These are phyloP conservation scores for Mionectes macconnelli DNA, from an alignment of 2,113 vertebrate species.

Conservation along the genomic window DNA sequence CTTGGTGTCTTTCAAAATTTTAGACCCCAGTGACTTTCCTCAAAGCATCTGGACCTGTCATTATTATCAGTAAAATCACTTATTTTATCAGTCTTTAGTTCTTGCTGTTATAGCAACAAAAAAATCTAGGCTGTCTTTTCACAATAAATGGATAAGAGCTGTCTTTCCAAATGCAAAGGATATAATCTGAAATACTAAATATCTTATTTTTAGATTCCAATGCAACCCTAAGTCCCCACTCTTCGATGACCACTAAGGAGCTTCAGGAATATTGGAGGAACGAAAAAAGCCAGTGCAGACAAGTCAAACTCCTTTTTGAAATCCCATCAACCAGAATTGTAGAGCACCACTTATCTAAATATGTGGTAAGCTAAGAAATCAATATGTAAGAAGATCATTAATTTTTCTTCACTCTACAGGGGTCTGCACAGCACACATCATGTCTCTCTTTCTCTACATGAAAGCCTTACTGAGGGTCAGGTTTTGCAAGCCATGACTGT, in stretches of 20 bases:
- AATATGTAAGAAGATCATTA: constrained; percentile 30
- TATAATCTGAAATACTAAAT: not conserved
- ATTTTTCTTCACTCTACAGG: constrained; percentile 8
- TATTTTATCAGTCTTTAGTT: not conserved
- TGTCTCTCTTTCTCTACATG: not conserved
- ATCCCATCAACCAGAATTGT: constrained; percentile 80
- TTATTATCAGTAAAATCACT: not conserved
- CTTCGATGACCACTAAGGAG: constrained; percentile 87
- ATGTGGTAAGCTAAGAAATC: constrained; percentile 82
- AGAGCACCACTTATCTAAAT: constrained; percentile 76
- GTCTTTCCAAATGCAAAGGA: not conserved
- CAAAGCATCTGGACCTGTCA: not conserved
- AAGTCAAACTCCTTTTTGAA: constrained; percentile 85
- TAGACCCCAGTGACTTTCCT: not conserved
- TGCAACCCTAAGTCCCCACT: constrained; percentile 35
- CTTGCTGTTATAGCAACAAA: not conserved
- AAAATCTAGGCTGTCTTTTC: not conserved
- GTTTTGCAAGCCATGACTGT: not conserved
- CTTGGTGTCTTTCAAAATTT: not conserved
- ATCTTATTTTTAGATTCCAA: constrained; percentile 27
- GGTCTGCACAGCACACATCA: not conserved
- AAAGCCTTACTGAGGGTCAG: not conserved
- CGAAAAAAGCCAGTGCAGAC: constrained; percentile 75
- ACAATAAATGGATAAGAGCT: not conserved
- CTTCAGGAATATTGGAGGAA: constrained; percentile 86